Percentiles rank a stretch among this genome's conserved stretches.
Conservation (phyloP, 2,888 invertebrate species). For the Carpatolechia fugitivella region DNA sequence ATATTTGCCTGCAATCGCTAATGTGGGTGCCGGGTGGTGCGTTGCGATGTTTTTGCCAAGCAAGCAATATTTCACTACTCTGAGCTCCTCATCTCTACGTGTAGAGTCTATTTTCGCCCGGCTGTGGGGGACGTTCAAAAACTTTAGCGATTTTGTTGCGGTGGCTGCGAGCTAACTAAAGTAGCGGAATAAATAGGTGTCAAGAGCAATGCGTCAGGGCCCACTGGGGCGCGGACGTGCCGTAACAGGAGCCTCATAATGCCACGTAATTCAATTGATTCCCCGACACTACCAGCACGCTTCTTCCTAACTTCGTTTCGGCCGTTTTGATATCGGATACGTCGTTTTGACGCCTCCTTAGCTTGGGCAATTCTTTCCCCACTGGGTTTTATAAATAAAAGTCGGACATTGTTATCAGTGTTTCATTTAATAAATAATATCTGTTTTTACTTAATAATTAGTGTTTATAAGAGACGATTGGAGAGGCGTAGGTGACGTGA, state of each 20-base stretch:
- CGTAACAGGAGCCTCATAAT: conserved; percentile 73
- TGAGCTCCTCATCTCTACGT: neutral
- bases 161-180: conserved; percentile 41
- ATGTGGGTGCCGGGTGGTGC: conserved; percentile 42
- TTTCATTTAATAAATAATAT: conserved; percentile 61
- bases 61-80: conserved; percentile 20
- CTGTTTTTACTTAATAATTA: conserved; percentile 40
- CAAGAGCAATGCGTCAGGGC: conserved; percentile 69
- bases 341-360: conserved; percentile 65
- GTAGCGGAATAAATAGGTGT: conserved; percentile 70
- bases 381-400: conserved; percentile 50
- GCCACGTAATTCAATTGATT: conserved; percentile 78
- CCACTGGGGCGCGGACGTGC: conserved; percentile 56
- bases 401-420: conserved; percentile 11
- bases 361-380: conserved; percentile 57
- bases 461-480: conserved; percentile 63
- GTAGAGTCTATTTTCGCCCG: conserved; percentile 3
- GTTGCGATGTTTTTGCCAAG: conserved; percentile 43
- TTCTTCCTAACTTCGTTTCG: conserved; percentile 73
- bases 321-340: conserved; percentile 79
- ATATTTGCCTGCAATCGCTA: conserved; percentile 71
- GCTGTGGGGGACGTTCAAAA: neutral
- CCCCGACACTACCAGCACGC: conserved; percentile 77
- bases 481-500: conserved; percentile 58
- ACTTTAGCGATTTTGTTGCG: conserved; percentile 4